Conservation (phyloP, 2,888 invertebrate genomes). For the Colletes collaris region DNA sequence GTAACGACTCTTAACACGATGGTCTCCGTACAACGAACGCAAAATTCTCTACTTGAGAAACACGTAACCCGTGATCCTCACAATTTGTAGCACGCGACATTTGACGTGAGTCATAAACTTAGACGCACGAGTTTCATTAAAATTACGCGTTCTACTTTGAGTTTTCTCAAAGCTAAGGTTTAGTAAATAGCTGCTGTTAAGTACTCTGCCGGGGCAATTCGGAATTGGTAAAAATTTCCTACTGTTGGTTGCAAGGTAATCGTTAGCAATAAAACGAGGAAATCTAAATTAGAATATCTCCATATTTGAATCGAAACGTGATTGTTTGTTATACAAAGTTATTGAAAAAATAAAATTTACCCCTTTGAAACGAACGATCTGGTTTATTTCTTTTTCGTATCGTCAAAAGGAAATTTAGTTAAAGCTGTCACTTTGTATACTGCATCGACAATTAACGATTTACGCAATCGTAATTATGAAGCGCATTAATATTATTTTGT, state of each 20-base stretch:
- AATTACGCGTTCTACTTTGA: constrained; percentile 24
- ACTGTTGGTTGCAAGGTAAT: background rate
- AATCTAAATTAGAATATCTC: no score
- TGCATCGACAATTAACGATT: no score
- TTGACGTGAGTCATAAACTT: constrained; percentile 59
- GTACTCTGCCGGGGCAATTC: background rate
- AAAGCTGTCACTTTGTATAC: no score
- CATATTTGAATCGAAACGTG: no score
- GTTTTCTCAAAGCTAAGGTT: background rate
- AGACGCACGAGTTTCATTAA: constrained; percentile 47
- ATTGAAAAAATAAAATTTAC: no score
- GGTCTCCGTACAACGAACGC: constrained; percentile 56
- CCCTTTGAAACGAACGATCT: no score
- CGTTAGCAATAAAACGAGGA: no score
- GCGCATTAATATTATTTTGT: background rate
- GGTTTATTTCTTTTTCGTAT: no score
- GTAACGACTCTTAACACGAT: constrained; percentile 71
- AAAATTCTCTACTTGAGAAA: constrained; percentile 57
- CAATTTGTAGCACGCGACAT: constrained; percentile 70
- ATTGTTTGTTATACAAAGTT: no score
- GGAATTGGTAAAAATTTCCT: background rate
- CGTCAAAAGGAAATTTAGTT: no score
- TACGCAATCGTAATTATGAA: no score
- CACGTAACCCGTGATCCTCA: constrained; percentile 51
- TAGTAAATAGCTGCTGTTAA: background rate